These are phyloP conservation scores for Anorthoa munda DNA, from an alignment of 2,888 invertebrate species.

Conservation along the genomic window DNA sequence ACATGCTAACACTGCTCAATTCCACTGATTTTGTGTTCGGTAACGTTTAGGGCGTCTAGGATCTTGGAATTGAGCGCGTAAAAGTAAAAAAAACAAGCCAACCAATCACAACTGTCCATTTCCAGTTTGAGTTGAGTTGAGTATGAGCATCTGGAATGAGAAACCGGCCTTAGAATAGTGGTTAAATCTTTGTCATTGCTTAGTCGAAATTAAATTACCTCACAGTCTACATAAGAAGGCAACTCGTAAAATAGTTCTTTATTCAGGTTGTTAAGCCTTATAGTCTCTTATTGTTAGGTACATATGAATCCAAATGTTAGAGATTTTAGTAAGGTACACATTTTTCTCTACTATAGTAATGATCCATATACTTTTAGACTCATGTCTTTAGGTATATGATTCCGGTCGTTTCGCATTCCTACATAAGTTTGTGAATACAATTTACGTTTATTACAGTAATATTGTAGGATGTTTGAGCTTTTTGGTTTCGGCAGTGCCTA, in stretches of 20 bases:
- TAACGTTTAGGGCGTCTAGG: too few species aligned
- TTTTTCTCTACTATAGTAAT: neutral
- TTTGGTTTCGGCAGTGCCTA: neutral
- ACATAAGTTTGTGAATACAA: neutral
- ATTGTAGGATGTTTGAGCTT: neutral
- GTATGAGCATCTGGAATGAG: too few species aligned
- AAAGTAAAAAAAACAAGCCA: too few species aligned
- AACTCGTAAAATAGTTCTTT: conserved; percentile 26
- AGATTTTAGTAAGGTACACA: neutral
- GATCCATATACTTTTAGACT: neutral
- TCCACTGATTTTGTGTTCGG: too few species aligned
- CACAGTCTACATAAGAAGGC: neutral
- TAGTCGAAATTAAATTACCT: neutral
- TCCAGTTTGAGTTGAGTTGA: too few species aligned
- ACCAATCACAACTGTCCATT: too few species aligned
- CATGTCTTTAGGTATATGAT: neutral
- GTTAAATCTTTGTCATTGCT: neutral
- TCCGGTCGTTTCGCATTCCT: neutral
- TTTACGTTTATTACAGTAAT: conserved; percentile 8
- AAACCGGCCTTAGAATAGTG: too few species aligned
- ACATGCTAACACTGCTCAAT: too few species aligned
- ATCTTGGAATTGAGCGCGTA: too few species aligned
- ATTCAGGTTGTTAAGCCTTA: neutral
- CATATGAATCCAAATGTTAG: conserved; percentile 10
- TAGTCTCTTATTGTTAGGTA: neutral